Base-by-base conservation (phyloP, 2,888 invertebrate genomes). In the Drosophila monieri region DNA sequence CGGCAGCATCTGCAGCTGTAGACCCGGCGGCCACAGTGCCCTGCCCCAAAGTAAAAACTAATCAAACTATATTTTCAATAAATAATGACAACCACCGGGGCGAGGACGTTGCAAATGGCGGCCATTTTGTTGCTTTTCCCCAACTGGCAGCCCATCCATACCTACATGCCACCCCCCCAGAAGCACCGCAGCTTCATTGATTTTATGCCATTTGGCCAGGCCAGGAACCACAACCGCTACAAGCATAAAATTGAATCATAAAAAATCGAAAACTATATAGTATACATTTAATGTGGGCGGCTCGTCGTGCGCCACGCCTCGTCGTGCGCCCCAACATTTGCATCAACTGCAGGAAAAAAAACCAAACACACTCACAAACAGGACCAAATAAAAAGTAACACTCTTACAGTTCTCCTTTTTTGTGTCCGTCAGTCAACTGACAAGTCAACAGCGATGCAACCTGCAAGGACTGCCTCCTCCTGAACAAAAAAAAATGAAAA, bases 61-160 rank as follows among this genome's bases (percentile, higher is more conserved):
- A 86, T 88, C 86, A 84, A 84, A 84, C 88, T 77, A 88, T 88
- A 83, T 88, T 84, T 83, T 88, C 80, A 88, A 86, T 84, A 84
- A 80, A 86, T 86, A 88, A 77, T 84, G 76, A 76, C 88, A 78
- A 74, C 56, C 69, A 43, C n/a, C 54, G 59, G 35, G 58, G 39
- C 47, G 65, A 23, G 64, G 46, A 35, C 23, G 41, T 49, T 54
- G 15, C 48, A 44, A 51, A 65, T 66, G 73, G 56, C 67, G 66
- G 52, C 52, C 57, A 54, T 71, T 71, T 73, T 54, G 55, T 43
- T 27, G 30, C 41, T 23, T 48, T 18, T 39, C 49, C 25, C 30
- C 14, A 27, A 9, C 15, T 41, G 12, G 10, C 32, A 12, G 12
- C 47, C 48, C 32, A n/a, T n/a, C 2, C 62, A 23, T 6, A 43